These are phyloP conservation scores for Mythimna albipuncta DNA, from an alignment of 2,888 invertebrate species.

Conservation along the genomic window DNA sequence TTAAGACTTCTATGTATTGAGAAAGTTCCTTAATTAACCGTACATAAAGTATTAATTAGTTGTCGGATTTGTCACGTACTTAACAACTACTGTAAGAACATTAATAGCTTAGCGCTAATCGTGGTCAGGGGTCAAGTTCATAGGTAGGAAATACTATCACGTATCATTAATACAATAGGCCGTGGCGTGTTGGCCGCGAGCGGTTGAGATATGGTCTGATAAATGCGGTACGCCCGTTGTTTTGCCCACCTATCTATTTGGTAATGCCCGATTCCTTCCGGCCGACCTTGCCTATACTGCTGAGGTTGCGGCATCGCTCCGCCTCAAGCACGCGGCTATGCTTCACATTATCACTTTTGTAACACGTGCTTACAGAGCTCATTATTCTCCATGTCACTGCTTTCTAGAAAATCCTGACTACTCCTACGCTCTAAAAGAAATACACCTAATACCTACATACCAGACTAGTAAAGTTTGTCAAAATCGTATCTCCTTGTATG, in stretches of 20 bases:
- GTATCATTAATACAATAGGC: conserved; percentile 67
- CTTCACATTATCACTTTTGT: conserved; percentile 31
- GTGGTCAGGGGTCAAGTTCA: conserved; percentile 75
- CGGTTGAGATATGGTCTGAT: conserved; percentile 81
- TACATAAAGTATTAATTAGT: conserved; percentile 9
- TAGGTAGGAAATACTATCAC: conserved; percentile 70
- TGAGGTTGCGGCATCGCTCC: conserved; percentile 64
- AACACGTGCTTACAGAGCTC: conserved; percentile 18
- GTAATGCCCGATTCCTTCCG: conserved; percentile 86
- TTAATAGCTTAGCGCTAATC: conserved; percentile 27
- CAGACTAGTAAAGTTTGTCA: not conserved
- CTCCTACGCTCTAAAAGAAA: not conserved
- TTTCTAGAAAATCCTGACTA: not conserved
- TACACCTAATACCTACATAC: not conserved
- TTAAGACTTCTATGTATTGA: not conserved
- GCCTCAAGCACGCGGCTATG: conserved; percentile 43
- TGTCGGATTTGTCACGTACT: conserved; percentile 3
- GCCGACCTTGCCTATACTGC: conserved; percentile 81
- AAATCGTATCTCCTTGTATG: not conserved
- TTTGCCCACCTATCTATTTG: conserved; percentile 82
- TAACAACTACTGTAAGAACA: conserved; percentile 23
- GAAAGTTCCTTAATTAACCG: not conserved
- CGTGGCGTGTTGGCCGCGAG: conserved; percentile 62
- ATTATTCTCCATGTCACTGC: not conserved
- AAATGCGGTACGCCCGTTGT: conserved; percentile 76